These are phyloP conservation scores for Gibbula magus DNA, from an alignment of 2,888 invertebrate species.

Conservation along the genomic window DNA sequence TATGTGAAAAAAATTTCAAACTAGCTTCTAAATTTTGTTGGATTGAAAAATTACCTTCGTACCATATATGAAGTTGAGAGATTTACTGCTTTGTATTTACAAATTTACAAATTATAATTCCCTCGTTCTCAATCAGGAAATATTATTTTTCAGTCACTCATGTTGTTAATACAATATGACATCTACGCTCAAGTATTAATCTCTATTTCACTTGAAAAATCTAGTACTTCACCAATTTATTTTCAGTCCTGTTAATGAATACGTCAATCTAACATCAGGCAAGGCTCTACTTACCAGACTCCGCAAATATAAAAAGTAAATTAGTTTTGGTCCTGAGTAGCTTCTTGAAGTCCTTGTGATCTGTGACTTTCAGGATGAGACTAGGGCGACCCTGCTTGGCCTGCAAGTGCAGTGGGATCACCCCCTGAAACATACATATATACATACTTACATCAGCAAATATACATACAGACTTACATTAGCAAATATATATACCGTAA, in stretches of 20 bases:
- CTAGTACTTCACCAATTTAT: background rate
- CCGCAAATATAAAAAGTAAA: slow-evolving; percentile 84
- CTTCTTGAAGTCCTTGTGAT: slow-evolving; percentile 81
- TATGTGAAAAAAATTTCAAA: too few relatives aligned
- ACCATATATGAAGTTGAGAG: too few relatives aligned
- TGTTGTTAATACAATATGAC: too few relatives aligned
- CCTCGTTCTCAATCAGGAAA: too few relatives aligned
- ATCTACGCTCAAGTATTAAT: too few relatives aligned
- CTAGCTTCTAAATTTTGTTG: too few relatives aligned
- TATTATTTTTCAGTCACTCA: too few relatives aligned
- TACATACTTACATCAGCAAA: background rate
- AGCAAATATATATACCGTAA: slow-evolving; percentile 47
- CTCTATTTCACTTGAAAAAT: too few relatives aligned
- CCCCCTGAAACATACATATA: slow-evolving; percentile 41
- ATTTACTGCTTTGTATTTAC: too few relatives aligned
- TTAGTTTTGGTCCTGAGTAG: slow-evolving; percentile 89
- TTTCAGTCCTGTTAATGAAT: background rate
- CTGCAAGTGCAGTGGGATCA: slow-evolving; percentile 51
- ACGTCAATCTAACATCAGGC: background rate
- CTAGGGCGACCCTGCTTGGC: slow-evolving; percentile 58
- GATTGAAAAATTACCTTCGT: too few relatives aligned
- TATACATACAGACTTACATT: background rate
- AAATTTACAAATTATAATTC: too few relatives aligned
- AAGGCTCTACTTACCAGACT: slow-evolving; percentile 65
- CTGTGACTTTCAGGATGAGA: slow-evolving; percentile 57